Conservation (phyloP, 2,888 invertebrate species). For the Neoitamus cyanurus region DNA sequence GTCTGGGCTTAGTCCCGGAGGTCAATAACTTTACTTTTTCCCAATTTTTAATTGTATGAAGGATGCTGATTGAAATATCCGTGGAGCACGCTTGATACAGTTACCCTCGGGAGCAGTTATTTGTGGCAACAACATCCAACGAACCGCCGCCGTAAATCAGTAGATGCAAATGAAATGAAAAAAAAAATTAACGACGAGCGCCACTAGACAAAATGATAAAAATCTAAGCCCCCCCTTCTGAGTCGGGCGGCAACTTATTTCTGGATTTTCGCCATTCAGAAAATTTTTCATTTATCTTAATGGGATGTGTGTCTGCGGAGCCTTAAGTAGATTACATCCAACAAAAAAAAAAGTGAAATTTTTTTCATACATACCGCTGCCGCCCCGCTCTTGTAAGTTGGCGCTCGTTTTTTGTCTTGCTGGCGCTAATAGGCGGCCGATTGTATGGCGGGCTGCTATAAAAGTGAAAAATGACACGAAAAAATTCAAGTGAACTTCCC, state of each 20-base stretch:
- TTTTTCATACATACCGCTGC: background rate
- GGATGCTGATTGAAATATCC: background rate
- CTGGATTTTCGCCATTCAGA: slow-evolving; percentile 12
- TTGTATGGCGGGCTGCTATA: background rate
- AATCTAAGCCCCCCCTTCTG: background rate
- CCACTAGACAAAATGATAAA: slow-evolving; percentile 13
- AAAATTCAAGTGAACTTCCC: background rate
- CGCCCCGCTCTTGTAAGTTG: background rate
- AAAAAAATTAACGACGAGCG: background rate
- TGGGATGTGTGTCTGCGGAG: slow-evolving; percentile 21
- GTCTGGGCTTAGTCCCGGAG: background rate
- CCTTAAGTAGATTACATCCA: background rate
- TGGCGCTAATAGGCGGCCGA: background rate
- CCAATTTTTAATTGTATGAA: too few relatives aligned
- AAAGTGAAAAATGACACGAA: background rate
- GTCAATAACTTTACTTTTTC: too few relatives aligned
- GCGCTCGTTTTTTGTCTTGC: background rate
- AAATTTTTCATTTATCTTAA: slow-evolving; percentile 32
- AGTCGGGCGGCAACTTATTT: slow-evolving; percentile 1
- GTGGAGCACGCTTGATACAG: background rate
- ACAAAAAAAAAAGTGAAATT: background rate
- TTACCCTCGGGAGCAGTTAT: background rate
- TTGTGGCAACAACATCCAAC: background rate
- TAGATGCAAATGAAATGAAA: slow-evolving; percentile 20
- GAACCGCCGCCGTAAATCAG: background rate